Conservation (phyloP, 2,113 vertebrate genomes). For the Nerophis ophidion region DNA sequence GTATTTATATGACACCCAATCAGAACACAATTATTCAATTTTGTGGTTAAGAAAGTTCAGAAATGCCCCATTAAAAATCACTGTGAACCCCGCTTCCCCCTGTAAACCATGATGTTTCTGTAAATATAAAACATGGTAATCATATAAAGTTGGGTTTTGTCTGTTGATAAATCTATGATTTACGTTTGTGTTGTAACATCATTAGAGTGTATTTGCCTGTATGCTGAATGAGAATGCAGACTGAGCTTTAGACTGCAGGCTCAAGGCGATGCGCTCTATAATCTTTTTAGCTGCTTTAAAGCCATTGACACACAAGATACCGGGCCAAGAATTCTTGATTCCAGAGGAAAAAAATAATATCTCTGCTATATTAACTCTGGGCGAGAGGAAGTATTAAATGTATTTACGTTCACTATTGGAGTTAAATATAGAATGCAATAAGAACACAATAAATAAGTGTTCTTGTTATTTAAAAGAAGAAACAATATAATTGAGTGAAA, state of each 20-base stretch:
- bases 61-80: slow-evolving; percentile 1
- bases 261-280: slow-evolving; percentile 42
- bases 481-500: too few species aligned
- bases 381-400: slow-evolving; percentile 10
- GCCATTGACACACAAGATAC: slow-evolving; percentile 50
- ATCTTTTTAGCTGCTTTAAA: slow-evolving; percentile 55
- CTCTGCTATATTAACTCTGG: slow-evolving; percentile 17
- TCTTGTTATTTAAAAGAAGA: too few species aligned
- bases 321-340: slow-evolving; percentile 22
- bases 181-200: slow-evolving; percentile 24
- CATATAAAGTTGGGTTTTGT: neutral
- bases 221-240: slow-evolving; percentile 30
- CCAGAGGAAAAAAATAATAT: neutral
- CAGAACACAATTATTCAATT: neutral
- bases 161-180: slow-evolving; percentile 30
- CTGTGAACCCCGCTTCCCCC: neutral
- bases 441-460: neutral
- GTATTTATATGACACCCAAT: neutral
- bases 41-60: neutral
- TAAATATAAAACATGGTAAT: neutral
- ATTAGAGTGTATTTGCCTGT: slow-evolving; percentile 40
- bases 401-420: slow-evolving; percentile 10
- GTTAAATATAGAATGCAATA: neutral
- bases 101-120: neutral
- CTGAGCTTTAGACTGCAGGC: slow-evolving; percentile 40